These are phyloP conservation scores for Amaurobius ferox DNA, from an alignment of 2,888 invertebrate genomes.

Conservation along the genomic window DNA sequence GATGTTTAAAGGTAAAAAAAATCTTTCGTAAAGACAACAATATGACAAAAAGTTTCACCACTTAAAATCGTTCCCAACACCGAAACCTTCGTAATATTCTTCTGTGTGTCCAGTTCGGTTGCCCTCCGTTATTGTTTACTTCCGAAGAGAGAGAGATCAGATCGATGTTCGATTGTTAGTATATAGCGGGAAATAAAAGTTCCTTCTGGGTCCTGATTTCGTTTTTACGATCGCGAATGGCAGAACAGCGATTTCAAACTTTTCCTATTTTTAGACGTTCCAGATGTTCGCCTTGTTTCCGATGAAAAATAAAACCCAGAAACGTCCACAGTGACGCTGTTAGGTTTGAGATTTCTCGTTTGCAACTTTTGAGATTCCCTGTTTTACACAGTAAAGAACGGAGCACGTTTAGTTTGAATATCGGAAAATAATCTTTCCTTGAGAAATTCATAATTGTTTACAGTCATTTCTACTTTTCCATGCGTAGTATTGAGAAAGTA, in stretches of 20 bases:
- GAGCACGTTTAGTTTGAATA: too few species aligned
- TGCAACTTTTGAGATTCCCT: too few species aligned
- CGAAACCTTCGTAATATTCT: not conserved
- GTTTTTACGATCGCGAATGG: not conserved
- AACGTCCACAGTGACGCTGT: not conserved
- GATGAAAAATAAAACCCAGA: constrained; percentile 7
- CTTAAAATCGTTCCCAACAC: too few species aligned
- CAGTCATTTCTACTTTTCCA: too few species aligned
- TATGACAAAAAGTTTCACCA: too few species aligned
- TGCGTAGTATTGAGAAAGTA: too few species aligned
- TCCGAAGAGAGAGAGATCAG: not conserved
- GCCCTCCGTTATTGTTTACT: not conserved
- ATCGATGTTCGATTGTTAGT: not conserved
- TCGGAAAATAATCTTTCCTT: too few species aligned
- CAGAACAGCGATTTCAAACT: not conserved
- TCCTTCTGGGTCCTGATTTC: not conserved
- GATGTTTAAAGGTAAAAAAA: too few species aligned
- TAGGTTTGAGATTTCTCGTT: too few species aligned
- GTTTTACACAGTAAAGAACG: too few species aligned
- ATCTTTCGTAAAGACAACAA: too few species aligned
- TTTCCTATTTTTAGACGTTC: not conserved
- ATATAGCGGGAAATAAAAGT: not conserved
- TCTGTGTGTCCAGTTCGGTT: not conserved
- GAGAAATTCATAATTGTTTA: too few species aligned
- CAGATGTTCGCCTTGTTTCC: not conserved